Base-by-base conservation (phyloP, 2,113 vertebrate genomes). In the Protomyctophum bolini region DNA sequence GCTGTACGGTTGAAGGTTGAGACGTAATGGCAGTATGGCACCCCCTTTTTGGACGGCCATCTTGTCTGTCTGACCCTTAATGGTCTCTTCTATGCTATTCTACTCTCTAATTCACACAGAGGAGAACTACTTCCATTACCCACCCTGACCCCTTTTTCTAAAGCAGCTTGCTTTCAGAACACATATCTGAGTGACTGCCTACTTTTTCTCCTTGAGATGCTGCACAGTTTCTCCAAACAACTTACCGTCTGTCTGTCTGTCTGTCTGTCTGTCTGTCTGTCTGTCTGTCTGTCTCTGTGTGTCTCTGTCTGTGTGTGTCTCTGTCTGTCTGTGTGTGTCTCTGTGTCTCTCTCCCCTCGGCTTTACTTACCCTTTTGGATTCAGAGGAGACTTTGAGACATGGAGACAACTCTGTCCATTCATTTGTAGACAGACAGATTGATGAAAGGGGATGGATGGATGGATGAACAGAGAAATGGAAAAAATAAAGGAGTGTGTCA, bases 131-230 rank as follows among this genome's bases (percentile, higher is more conserved):
- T 85, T 87, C 72, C 62, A 75, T 59, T 76, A 75, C 80, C 33
- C 73, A 58, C 72, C 64, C 67, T 50, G 63, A 11, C 62, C 61
- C 45, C 55, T 47, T 7, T 8, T 47, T 47, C 6, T 75, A 78
- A 81, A 77, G 73, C 75, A 72, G 47, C 73, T 82, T 77, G 75
- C 79, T 81, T 85, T 85, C 66, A 85, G 81, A 80, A 58, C n/a
- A 6, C 45, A 54, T 6, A 6, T 11, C 11, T 10, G 52, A n/a
- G 52, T 10, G 52, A 4, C 21, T 58, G 76, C 28, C 2, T 60
- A 71, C 83, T 87, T 87, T 70, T 65, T 70, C 48, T 21, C 12
- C 29, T 14, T 61, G 58, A 10, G 55, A 15, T 54, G 5, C 33
- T 6, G 33, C 33, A 41, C 5, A 41, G 33, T 41, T 41, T 41